These are phyloP conservation scores for Gallirallus australis DNA, from an alignment of 2,797 vertebrate genomes.

Conservation along the genomic window DNA sequence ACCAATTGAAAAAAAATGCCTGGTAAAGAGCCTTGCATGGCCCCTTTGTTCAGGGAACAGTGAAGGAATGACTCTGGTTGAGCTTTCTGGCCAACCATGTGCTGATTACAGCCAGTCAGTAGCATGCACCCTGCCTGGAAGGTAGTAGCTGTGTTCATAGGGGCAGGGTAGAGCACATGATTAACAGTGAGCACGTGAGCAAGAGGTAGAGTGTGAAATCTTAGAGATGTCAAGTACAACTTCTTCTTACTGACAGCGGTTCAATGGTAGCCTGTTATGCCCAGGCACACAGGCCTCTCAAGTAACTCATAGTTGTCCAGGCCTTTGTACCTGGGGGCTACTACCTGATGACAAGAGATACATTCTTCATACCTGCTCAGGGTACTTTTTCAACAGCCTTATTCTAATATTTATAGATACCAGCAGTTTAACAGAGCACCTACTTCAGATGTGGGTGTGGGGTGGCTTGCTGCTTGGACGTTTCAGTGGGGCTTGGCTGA, in stretches of 20 bases:
- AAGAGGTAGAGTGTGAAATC: neutral
- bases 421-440: constrained; percentile 41
- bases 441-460: constrained; percentile 91
- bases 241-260: neutral
- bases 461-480: constrained; percentile 81
- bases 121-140: neutral
- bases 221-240: neutral
- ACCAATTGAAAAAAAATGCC: neutral
- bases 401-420: neutral
- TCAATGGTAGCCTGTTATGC: neutral
- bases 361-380: neutral
- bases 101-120: neutral
- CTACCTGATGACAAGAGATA: neutral
- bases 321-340: neutral
- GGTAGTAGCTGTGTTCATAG: neutral
- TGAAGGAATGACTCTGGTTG: neutral
- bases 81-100: neutral
- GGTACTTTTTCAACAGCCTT: neutral
- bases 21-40: neutral
- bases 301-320: neutral
- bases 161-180: fast-evolving
- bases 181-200: neutral
- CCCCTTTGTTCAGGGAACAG: neutral
- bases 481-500: constrained; percentile 76
- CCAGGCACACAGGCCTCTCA: neutral